These are phyloP conservation scores for Philopotamus ludificatus DNA, from an alignment of 1,140 invertebrate species.

Conservation along the genomic window DNA sequence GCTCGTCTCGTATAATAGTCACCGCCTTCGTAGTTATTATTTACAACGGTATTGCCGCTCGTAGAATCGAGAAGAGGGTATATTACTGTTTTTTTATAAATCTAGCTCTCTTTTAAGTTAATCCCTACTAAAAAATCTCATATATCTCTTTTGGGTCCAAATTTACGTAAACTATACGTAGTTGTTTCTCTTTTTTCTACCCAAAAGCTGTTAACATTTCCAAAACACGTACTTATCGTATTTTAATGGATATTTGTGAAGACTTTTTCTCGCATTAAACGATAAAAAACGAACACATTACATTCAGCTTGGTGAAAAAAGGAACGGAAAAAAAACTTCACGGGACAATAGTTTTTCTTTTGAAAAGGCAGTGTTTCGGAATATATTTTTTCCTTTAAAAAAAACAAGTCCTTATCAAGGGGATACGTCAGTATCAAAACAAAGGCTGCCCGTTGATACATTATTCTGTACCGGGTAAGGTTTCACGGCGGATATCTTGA, in stretches of 20 bases:
- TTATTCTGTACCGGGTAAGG: background rate
- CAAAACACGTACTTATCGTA: conserved; percentile 7
- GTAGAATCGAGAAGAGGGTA: too few relatives aligned
- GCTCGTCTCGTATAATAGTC: too few relatives aligned
- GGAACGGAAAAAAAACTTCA: background rate
- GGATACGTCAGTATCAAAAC: background rate
- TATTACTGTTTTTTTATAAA: too few relatives aligned
- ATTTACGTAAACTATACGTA: background rate
- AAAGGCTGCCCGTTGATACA: background rate
- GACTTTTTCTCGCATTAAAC: background rate
- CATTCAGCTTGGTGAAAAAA: background rate
- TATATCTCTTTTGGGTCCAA: too few relatives aligned
- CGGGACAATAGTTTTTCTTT: background rate
- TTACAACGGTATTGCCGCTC: too few relatives aligned
- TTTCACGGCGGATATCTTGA: too few relatives aligned
- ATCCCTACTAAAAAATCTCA: too few relatives aligned
- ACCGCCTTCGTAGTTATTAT: too few relatives aligned
- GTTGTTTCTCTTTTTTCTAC: background rate
- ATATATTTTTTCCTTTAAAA: background rate
- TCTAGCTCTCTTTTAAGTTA: too few relatives aligned
- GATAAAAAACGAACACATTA: background rate
- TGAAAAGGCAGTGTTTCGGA: background rate
- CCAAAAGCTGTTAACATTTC: conserved; percentile 1
- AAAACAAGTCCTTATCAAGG: background rate
- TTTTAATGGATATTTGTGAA: conserved; percentile 9